Conservation (phyloP, 2,797 vertebrate species). For the Poeciliopsis presidionis region DNA sequence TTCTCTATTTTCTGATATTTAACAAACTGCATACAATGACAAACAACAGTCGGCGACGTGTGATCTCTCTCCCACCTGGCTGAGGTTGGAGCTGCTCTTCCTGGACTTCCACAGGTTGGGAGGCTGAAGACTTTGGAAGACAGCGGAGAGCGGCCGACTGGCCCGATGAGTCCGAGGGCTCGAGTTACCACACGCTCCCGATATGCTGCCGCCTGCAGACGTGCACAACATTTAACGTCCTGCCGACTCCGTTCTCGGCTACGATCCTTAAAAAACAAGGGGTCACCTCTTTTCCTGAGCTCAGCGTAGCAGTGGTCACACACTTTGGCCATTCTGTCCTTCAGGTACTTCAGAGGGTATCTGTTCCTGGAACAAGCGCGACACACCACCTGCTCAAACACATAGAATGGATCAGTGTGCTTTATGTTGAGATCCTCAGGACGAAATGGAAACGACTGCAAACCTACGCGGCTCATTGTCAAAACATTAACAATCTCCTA, state of each 20-base stretch:
- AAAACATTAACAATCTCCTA: not conserved
- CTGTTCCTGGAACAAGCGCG: conserved; percentile 94
- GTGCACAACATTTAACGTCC: conserved; percentile 2
- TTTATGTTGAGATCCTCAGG: not conserved
- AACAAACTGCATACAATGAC: not conserved
- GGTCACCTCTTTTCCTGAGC: conserved; percentile 89
- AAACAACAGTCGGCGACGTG: not conserved
- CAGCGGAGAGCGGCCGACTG: conserved; percentile 89
- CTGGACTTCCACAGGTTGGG: conserved; percentile 91
- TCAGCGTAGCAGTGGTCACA: conserved; percentile 92
- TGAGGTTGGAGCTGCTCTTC: conserved; percentile 87
- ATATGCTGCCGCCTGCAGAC: conserved; percentile 80
- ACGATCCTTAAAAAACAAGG: not conserved
- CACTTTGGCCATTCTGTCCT: conserved; percentile 93
- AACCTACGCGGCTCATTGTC: not conserved
- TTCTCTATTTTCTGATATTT: conserved; percentile 47
- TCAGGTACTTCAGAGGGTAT: conserved; percentile 97
- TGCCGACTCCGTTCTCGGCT: not conserved
- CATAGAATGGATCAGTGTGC: not conserved
- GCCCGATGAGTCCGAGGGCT: conserved; percentile 85
- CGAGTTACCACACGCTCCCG: conserved; percentile 80
- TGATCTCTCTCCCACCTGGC: conserved; percentile 79
- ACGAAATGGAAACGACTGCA: not conserved
- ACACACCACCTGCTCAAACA: conserved; percentile 88
- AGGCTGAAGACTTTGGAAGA: conserved; percentile 93